phyloP scores from a whole-genome alignment of 2,113 vertebrate genomes.

The Murina feae region DNA sequence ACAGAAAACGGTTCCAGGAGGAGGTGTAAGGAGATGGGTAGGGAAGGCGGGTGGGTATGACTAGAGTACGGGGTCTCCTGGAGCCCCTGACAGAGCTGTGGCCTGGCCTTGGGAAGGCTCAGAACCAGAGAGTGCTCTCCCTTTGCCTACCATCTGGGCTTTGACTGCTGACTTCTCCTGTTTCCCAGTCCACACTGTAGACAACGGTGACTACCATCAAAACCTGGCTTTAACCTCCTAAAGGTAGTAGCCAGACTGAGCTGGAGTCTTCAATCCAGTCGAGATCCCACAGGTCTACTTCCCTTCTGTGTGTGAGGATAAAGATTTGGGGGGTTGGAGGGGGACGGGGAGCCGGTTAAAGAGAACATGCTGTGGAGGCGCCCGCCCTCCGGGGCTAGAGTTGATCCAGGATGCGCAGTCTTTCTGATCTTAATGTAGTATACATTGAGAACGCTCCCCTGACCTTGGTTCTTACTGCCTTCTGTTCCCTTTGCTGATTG shows the following conservation, averaged over 20 bases:
- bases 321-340: neutral
- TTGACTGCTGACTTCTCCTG: neutral
- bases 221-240: neutral
- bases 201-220: neutral
- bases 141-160: neutral
- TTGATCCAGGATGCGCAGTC: neutral
- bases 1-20: neutral
- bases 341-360: neutral
- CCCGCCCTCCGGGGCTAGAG: too few species aligned
- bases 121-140: neutral
- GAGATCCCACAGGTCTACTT: neutral
- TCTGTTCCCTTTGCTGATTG: neutral
- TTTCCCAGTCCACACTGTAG: fast-evolving
- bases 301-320: neutral
- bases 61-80: fast-evolving
- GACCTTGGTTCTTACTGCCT: neutral
- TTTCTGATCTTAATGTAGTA: neutral
- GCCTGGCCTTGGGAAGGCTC: neutral
- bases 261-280: neutral
- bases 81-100: neutral
- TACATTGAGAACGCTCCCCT: fast-evolving
- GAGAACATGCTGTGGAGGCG: fast-evolving
- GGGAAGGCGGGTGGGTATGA: too few species aligned
- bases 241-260: neutral
- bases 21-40: neutral